A percentile compares a stretch with the other conserved stretches of the same genome.
Evolutionary conservation across 2,888 invertebrate species (phyloP).

Genomic region (Volucella inflata): DNA sequence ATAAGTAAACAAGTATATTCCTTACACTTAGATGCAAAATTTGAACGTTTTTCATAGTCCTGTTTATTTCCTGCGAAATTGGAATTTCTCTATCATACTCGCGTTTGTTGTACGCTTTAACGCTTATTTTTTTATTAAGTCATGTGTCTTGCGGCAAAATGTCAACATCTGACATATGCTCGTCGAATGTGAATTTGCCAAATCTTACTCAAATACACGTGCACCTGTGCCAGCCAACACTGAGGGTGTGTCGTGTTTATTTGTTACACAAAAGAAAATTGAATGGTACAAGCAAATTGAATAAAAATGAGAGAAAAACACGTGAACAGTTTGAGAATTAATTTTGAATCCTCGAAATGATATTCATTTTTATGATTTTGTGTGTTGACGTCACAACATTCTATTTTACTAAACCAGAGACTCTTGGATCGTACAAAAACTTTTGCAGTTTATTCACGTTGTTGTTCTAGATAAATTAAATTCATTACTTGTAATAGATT

Average conservation of each 20-base stretch:
- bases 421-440: not conserved
- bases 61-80: conserved; percentile 44
- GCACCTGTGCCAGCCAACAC: not conserved
- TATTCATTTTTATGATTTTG: conserved; percentile 28
- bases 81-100: conserved; percentile 10
- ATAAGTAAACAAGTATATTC: too few relatives aligned
- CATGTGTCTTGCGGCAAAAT: conserved; percentile 20
- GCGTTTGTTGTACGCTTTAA: not conserved
- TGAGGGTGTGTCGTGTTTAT: conserved; percentile 11
- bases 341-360: conserved; percentile 15
- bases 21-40: too few relatives aligned
- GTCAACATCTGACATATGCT: conserved; percentile 43
- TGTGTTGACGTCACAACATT: not conserved
- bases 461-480: conserved; percentile 7
- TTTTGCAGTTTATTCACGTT: not conserved
- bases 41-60: conserved; percentile 13
- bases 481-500: not conserved
- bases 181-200: conserved; percentile 22
- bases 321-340: conserved; percentile 34
- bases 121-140: conserved; percentile 13
- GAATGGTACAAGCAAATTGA: conserved; percentile 16
- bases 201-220: conserved; percentile 16
- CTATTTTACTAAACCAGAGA: not conserved
- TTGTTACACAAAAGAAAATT: conserved; percentile 24
- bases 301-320: conserved; percentile 28